These are phyloP conservation scores for Trimorus sp. DNA, from an alignment of 2,888 invertebrate species.

Conservation along the genomic window DNA sequence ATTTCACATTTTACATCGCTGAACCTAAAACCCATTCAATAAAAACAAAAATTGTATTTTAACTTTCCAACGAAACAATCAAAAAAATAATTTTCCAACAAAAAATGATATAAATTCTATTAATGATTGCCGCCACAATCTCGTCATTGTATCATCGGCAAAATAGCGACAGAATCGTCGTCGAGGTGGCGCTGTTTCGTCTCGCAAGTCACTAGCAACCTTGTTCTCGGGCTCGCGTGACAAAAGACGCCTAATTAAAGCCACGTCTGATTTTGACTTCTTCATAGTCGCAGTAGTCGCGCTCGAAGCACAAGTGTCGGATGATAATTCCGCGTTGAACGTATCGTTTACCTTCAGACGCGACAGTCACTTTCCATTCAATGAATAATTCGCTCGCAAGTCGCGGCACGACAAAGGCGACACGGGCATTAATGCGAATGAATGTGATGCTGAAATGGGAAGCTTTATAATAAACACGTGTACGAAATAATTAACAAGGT, in stretches of 20 bases:
- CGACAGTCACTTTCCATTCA: constrained; percentile 40
- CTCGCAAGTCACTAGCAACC: too few relatives aligned
- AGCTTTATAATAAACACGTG: constrained; percentile 30
- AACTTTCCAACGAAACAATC: too few relatives aligned
- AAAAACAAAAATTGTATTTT: too few relatives aligned
- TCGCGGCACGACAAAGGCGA: constrained; percentile 12
- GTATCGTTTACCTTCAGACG: constrained; percentile 27
- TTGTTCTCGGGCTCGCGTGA: background rate
- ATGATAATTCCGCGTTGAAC: constrained; percentile 15
- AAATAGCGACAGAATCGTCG: too few relatives aligned
- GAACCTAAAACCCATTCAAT: too few relatives aligned
- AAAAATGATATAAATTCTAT: too few relatives aligned
- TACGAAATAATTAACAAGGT: constrained; percentile 32
- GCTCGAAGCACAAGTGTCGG: constrained; percentile 10
- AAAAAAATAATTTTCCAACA: too few relatives aligned
- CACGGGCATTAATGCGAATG: constrained; percentile 28
- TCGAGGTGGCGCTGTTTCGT: too few relatives aligned
- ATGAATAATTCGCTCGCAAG: constrained; percentile 34
- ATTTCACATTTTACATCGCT: too few relatives aligned
- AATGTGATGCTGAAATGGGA: constrained; percentile 29
- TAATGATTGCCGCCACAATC: too few relatives aligned
- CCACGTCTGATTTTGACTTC: constrained; percentile 47
- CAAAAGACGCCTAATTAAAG: constrained; percentile 50
- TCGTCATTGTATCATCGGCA: too few relatives aligned
- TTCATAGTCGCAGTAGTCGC: constrained; percentile 6